phyloP scores from a whole-genome alignment of 2,113 vertebrate species.

The Alaudala cheleensis region DNA sequence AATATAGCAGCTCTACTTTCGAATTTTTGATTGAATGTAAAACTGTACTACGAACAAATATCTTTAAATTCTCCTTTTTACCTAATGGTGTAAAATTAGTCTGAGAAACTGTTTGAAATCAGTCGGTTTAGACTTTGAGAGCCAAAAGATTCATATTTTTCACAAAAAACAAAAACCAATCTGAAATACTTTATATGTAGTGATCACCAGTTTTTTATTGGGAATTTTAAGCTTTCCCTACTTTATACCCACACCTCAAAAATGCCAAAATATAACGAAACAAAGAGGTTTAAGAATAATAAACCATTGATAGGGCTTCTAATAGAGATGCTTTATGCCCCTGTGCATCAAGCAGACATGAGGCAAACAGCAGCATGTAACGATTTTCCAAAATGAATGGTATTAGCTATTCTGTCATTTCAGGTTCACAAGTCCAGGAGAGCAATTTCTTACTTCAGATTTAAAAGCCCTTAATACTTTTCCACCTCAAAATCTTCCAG shows the following conservation, averaged over 20 bases:
- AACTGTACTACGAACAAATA: neutral
- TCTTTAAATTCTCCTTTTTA: neutral
- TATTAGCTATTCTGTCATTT: neutral
- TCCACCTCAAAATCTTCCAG: neutral
- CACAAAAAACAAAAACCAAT: neutral
- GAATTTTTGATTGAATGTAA: neutral
- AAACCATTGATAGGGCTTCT: neutral
- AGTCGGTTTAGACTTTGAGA: neutral
- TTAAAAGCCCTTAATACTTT: neutral
- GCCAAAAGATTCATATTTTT: neutral
- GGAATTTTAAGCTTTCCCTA: neutral
- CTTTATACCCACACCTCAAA: neutral
- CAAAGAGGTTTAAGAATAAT: neutral
- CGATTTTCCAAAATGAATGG: neutral
- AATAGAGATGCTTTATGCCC: neutral
- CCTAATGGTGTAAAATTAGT: neutral
- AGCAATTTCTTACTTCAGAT: neutral
- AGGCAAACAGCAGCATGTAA: neutral
- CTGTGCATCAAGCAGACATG: neutral
- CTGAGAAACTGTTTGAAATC: neutral
- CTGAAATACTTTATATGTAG: neutral
- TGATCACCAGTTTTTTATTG: neutral
- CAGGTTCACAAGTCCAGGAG: neutral
- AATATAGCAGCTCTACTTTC: neutral
- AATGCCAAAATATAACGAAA: neutral